Percentiles rank a stretch among this genome's conserved stretches.
These are phyloP conservation scores for Ichneumoninae sp. DNA, from an alignment of 2,888 invertebrate species.

Conservation along the genomic window DNA sequence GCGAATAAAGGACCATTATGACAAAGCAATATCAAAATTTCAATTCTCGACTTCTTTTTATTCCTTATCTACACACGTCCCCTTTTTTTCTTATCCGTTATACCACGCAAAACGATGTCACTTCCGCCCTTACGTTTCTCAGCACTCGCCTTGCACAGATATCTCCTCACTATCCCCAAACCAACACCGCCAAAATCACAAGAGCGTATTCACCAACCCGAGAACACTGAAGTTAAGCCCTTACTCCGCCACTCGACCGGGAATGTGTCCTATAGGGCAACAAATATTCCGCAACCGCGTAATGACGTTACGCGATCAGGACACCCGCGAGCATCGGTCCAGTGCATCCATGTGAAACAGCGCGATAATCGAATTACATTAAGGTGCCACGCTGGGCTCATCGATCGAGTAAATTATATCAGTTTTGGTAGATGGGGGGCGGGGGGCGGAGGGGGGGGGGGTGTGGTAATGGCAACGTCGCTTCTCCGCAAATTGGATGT, in stretches of 20 bases:
- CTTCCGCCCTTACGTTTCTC: too few species aligned
- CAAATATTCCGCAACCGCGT: neutral
- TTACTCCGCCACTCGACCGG: neutral
- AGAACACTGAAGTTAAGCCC: neutral
- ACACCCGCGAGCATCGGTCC: constrained; percentile 20
- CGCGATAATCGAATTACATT: constrained; percentile 64
- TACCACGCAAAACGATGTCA: neutral
- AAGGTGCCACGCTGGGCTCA: constrained; percentile 48
- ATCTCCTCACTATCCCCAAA: neutral
- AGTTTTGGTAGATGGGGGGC: constrained; percentile 30
- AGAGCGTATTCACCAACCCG: neutral
- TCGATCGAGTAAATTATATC: constrained; percentile 65
- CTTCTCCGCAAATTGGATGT: constrained; percentile 55
- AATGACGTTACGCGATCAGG: constrained; percentile 23
- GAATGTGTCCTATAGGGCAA: neutral
- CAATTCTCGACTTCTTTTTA: too few species aligned
- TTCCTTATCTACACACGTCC: too few species aligned
- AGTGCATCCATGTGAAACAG: constrained; percentile 33
- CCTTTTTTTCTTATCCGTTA: too few species aligned
- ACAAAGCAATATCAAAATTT: too few species aligned
- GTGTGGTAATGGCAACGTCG: neutral
- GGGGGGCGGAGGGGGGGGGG: neutral
- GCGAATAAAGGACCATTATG: too few species aligned
- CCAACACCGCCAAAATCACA: neutral
- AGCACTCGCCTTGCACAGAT: neutral